phyloP scores from a whole-genome alignment of 2,888 invertebrate genomes.

The Terebella lapidaria region DNA sequence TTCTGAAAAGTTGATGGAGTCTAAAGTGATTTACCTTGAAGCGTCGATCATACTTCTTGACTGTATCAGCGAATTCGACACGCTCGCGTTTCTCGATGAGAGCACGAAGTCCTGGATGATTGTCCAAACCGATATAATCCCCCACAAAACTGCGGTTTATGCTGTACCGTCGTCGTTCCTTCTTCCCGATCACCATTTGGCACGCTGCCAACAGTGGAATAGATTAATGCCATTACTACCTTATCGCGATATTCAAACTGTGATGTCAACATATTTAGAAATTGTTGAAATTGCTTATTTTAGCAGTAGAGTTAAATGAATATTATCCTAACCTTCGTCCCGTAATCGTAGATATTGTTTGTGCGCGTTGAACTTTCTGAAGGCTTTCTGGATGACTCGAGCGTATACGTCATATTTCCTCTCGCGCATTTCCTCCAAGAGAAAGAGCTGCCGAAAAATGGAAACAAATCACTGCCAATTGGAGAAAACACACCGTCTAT shows the following conservation, averaged over 20 bases:
- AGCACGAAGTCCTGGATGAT: slow-evolving; percentile 59
- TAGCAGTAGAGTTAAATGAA: no score
- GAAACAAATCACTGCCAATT: background rate
- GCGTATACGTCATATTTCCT: slow-evolving; percentile 65
- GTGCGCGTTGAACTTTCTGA: slow-evolving; percentile 62
- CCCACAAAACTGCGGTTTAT: slow-evolving; percentile 66
- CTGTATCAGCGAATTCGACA: slow-evolving; percentile 64
- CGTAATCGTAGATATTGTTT: slow-evolving; percentile 61
- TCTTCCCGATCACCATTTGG: slow-evolving; percentile 58
- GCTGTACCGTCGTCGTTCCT: slow-evolving; percentile 62
- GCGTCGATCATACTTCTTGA: slow-evolving; percentile 64
- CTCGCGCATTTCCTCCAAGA: slow-evolving; percentile 65
- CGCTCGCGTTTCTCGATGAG: slow-evolving; percentile 64
- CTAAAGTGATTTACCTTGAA: slow-evolving; percentile 59
- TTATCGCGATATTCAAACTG: no score
- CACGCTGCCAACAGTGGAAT: slow-evolving; percentile 55
- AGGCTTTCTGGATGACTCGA: slow-evolving; percentile 65
- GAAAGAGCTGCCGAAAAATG: slow-evolving; percentile 60
- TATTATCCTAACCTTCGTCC: slow-evolving; percentile 55
- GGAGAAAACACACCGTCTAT: no score
- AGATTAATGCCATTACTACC: no score
- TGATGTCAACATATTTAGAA: no score
- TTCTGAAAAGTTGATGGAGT: background rate
- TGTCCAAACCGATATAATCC: slow-evolving; percentile 67
- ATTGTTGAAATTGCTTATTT: no score